Conservation (phyloP, 2,113 vertebrate species). For the Menidia beryllina region DNA sequence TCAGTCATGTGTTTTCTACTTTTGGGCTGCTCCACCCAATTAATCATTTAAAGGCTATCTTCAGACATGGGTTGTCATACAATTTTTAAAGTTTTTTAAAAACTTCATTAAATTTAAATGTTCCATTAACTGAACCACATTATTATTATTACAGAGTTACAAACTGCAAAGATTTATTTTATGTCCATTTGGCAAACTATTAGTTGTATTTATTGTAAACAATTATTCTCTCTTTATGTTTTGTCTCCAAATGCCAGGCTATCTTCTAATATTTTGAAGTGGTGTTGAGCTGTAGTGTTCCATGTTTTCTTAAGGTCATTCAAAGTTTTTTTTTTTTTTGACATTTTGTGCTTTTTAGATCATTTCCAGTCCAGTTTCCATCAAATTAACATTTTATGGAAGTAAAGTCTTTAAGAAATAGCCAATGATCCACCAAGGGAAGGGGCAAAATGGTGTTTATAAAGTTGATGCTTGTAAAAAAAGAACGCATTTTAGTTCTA, state of each 20-base stretch:
- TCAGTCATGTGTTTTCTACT: background rate
- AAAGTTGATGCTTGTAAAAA: no score
- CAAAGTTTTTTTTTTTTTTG: background rate
- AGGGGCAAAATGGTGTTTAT: no score
- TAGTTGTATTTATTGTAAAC: conserved; percentile 8
- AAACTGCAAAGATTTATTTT: conserved; percentile 6
- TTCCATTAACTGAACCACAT: background rate
- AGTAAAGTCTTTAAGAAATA: no score
- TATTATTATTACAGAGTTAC: background rate
- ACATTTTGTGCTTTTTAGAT: background rate
- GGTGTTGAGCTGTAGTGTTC: no score
- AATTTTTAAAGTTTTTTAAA: background rate
- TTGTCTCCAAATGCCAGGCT: background rate
- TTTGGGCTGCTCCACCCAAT: background rate
- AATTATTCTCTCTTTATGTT: background rate
- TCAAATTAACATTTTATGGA: no score
- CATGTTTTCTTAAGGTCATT: background rate
- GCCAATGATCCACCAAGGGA: no score
- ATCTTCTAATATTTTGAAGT: background rate
- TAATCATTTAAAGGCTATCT: background rate
- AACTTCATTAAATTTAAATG: background rate
- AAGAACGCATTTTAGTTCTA: no score
- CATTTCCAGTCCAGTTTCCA: background rate
- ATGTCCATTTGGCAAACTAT: conserved; percentile 7
- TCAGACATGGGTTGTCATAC: background rate